These are phyloP conservation scores for Trypoxylus dichotomus DNA, from an alignment of 1,140 invertebrate genomes.

Conservation along the genomic window DNA sequence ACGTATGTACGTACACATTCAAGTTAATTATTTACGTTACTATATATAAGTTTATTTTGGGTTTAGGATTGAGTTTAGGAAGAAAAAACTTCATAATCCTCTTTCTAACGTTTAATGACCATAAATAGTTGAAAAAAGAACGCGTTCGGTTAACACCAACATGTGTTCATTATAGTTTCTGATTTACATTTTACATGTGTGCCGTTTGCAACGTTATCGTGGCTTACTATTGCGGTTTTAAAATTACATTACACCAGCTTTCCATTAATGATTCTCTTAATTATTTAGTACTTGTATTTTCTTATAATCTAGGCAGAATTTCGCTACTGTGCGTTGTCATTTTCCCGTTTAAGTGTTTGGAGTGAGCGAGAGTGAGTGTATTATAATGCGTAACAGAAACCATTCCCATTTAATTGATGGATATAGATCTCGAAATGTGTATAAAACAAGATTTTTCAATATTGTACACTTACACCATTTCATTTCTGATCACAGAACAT, in stretches of 20 bases:
- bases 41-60: too few species aligned
- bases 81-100: not conserved
- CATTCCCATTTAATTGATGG: not conserved
- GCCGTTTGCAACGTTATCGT: not conserved
- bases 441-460: slow-evolving; percentile 18
- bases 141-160: not conserved
- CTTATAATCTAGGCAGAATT: too few species aligned
- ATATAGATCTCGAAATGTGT: not conserved
- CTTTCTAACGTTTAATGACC: not conserved
- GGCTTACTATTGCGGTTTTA: not conserved
- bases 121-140: too few species aligned
- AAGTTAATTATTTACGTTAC: too few species aligned
- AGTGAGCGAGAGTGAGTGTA: too few species aligned
- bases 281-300: not conserved
- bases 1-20: too few species aligned
- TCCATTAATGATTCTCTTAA: not conserved
- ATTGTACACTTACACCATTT: not conserved
- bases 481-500: not conserved
- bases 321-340: too few species aligned
- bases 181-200: not conserved
- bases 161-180: not conserved
- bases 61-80: not conserved
- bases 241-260: not conserved
- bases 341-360: too few species aligned
- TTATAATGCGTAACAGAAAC: not conserved